Evolutionary conservation across 2,888 invertebrate species (phyloP).

Genomic region (Leptura quadrifasciata): DNA sequence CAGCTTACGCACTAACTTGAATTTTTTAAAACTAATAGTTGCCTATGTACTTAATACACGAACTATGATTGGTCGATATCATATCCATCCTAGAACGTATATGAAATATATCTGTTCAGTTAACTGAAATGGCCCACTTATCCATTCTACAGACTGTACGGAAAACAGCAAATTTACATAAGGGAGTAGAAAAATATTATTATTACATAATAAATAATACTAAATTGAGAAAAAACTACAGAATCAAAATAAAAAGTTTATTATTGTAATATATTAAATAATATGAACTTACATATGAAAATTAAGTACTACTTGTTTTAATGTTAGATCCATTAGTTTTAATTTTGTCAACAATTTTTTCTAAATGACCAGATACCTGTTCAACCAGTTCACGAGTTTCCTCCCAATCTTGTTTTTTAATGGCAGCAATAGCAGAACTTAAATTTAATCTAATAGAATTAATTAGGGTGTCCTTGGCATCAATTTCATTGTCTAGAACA

Average conservation of each 20-base stretch:
- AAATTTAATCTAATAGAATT: constrained; percentile 68
- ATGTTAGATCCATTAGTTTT: constrained; percentile 47
- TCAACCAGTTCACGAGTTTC: constrained; percentile 68
- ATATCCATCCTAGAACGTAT: no score
- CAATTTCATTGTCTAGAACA: constrained; percentile 75
- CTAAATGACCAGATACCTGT: constrained; percentile 62
- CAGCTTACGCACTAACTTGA: no score
- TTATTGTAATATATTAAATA: constrained; percentile 21
- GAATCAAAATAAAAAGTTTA: constrained; percentile 30
- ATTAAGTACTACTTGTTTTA: constrained; percentile 38
- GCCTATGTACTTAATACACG: no score
- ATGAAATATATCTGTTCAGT: no score
- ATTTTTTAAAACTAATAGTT: no score
- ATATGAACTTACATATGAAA: constrained; percentile 36
- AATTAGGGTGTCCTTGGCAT: constrained; percentile 64
- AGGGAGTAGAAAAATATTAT: no score
- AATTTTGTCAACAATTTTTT: constrained; percentile 60
- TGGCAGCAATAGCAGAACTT: constrained; percentile 70
- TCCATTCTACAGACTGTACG: no score
- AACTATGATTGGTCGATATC: no score
- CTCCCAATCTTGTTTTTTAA: constrained; percentile 71
- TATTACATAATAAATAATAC: no score
- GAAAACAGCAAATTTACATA: no score
- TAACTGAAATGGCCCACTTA: no score
- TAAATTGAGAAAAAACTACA: not conserved